Evolutionary conservation across 64 coral and sea anemone species (phyloP), one percentile per base, ranked within the genome.

Genomic region (Porites australiensis): DNA sequence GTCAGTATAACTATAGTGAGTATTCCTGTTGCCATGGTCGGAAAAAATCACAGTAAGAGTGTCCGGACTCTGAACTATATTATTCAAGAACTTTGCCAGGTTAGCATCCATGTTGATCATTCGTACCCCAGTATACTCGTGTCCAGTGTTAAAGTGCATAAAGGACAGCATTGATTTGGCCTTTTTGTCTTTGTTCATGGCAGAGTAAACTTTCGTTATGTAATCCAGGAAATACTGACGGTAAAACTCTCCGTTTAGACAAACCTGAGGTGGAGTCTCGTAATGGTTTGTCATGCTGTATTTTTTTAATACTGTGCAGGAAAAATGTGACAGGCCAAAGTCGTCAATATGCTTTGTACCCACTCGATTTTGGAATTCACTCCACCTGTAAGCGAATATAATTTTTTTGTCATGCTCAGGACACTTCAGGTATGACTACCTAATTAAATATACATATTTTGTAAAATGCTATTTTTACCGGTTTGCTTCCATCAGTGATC

Each of bases 141-240:
- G 89, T 21, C 61, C 89, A 16, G 75, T 90, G 74, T 90, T 90
- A 48, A 90, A 87, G 37, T 93, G 82, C 27, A 54, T 53, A 55
- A 77, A 86, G n/a, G 70, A 87, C 18, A 93, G 6, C 12, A 93
- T 18, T 0, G 82, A 67, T 43, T 77, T 74, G 1, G 83, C 74
- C 19, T 48, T 22, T 8, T 13, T n/a, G 16, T 77, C 60, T 10
- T 13, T 50, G 15, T 48, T 18, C 8, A 68, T 68, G 5, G 43
- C 72, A 11, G n/a, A 9, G n/a, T 62, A 49, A 5, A 94, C 22
- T 5, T 68, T 77, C 0, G 77, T 58, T 7, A 93, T 87, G 76
- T 97, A 96, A n/a, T 88, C 51, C 48, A 94, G 23, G 22, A 53
- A 98, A 37, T 91, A 98, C 61, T 88, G 73, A 58, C 95, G 94